Conservation (phyloP, 1,140 invertebrate species). For the Orchesella cincta region DNA sequence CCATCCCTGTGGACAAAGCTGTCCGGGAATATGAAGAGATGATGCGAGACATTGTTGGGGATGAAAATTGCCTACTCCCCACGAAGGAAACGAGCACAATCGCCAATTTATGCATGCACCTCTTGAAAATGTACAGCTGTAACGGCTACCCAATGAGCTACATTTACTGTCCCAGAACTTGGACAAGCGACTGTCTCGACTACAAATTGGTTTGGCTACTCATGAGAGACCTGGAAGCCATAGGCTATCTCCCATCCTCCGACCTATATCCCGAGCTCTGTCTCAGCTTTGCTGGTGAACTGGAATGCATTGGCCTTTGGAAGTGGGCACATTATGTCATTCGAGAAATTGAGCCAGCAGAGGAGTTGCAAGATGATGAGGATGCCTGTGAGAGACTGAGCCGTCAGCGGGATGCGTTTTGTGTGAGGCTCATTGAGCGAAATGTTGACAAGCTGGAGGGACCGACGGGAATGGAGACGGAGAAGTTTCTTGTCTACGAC, state of each 20-base stretch:
- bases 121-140: slow-evolving; percentile 41
- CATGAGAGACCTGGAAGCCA: slow-evolving; percentile 33
- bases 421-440: neutral
- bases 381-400: neutral
- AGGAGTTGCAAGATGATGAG: neutral
- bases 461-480: neutral
- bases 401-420: neutral
- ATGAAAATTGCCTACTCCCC: slow-evolving; percentile 1
- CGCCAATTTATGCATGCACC: slow-evolving; percentile 40
- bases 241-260: slow-evolving; percentile 22
- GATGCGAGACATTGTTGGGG: neutral
- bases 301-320: slow-evolving; percentile 39
- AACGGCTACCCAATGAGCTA: slow-evolving; percentile 40
- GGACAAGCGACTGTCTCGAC: slow-evolving; percentile 39
- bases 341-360: neutral
- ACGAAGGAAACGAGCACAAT: slow-evolving; percentile 15
- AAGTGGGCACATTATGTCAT: slow-evolving; percentile 35
- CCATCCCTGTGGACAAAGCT: slow-evolving; percentile 33
- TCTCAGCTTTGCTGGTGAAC: slow-evolving; percentile 32
- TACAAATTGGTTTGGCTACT: slow-evolving; percentile 47
- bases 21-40: neutral
- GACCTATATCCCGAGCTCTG: slow-evolving; percentile 29
- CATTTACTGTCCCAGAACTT: slow-evolving; percentile 33
- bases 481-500: neutral
- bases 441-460: neutral